Base-by-base conservation (phyloP, 2,113 vertebrate genomes). In the Centrocercus urophasianus region DNA sequence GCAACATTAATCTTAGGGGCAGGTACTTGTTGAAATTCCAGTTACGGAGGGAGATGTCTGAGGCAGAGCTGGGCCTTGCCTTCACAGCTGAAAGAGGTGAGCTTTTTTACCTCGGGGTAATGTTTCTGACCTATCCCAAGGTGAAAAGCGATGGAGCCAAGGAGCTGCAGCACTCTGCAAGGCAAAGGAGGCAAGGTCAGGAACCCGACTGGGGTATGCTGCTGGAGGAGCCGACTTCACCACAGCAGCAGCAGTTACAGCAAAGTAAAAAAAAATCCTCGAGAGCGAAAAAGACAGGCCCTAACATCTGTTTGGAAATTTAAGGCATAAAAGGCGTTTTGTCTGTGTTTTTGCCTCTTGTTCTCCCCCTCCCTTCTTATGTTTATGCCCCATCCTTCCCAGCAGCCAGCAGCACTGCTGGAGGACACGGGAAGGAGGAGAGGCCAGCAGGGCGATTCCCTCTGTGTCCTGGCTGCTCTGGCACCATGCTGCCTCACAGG, bases 1-100 rank as follows among this genome's bases (percentile, higher is more conserved):
- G 47, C 66, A 86, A 54, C 95, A 92, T 93, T 91, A 93, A 95
- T 95, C 88, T 93, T 91, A 91, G 83, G 76, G 95, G 94, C 88
- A 97, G 90, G 96, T 95, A 94, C 96, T 94, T 79, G 90, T 78
- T 96, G 93, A 95, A 95, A 95, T 96, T 94, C 85, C 88, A 88
- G 1, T 82, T 91, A 64, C 72, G 0, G 36, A 81, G 79, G 70
- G 82, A 90, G 60, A 61, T 36, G 82, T 86, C 89, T 86, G 76
- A 93, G 79, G 88, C 61, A 80, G 64, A 95, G 56, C 0, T 1
- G 88, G 80, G 89, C 76, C 72, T 83, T 95, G 57, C 79, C 50
- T 67, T 67, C 1, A 2, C 82, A 1, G 3, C 5, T 13, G 40
- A 45, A 52, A 87, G 63, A 45, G 22, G 36, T 65, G 60, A 48